Evolutionary conservation across 2,113 vertebrate genomes (phyloP), one percentile per base, ranked within the genome.

Genomic region (Tylochromis polylepis): DNA sequence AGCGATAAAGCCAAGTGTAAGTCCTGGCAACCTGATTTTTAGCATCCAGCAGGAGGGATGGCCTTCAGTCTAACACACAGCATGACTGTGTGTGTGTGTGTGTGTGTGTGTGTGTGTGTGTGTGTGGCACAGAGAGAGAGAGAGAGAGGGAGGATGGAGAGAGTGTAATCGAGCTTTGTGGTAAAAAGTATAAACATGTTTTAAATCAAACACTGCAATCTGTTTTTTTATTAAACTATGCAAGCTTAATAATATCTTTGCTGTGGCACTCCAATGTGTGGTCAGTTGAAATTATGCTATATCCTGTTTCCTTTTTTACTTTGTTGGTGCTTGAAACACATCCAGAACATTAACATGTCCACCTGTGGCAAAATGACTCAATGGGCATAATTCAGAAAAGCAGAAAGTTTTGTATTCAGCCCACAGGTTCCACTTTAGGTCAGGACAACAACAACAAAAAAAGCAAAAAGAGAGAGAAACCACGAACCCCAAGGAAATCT

Each of bases 21-120:
- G 90, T 75, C 18, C 38, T 75, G 85, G 85, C 58, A 90, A 67
- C 43, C 22, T 38, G 43, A 15, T 84, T 81, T 83, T 91, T 93
- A 89, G 31, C 83, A 78, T 89, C 56, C 88, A 80, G 87, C 88
- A 83, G 91, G 90, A 75, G 75, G 80, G 2, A 81, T 43, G 88
- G 60, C 88, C 88, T 91, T 93, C 84, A 87, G 87, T 81, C 46
- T 62, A 83, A 88, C 75, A 79, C 79, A 79, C 84, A 90, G 88
- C 82, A 31, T 53, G 88, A 62, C 56, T 27, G 10, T 55, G 46
- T 41, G 58, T 1, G 29, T 0, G 57, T 0, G 20, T 53, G n/a
- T n/a, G 55, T 6, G 18, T 67, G 36, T 38, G 60, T 7, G 31
- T 7, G 31, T 11, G 11, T 38, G 60, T 0, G 0, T 65, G 59